Evolutionary conservation across 2,113 vertebrate species (phyloP).

Genomic region (Gnathonemus longibarbis): DNA sequence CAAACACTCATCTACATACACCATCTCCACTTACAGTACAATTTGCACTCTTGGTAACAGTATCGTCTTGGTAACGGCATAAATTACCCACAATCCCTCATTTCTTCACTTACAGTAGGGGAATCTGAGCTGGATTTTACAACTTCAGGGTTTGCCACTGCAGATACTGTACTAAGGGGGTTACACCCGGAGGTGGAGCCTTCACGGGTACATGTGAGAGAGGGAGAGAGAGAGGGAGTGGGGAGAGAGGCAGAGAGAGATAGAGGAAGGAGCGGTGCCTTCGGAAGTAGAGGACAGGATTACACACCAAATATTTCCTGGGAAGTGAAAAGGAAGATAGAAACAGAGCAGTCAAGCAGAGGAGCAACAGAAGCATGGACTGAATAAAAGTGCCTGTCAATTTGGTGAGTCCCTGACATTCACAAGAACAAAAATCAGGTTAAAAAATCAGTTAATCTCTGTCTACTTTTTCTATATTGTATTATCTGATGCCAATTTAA

Average conservation of each 20-base stretch:
- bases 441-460: not conserved
- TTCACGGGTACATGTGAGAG: slow-evolving; percentile 27
- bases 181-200: slow-evolving; percentile 54
- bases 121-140: slow-evolving; percentile 3
- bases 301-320: slow-evolving; percentile 10
- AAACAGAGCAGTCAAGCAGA: not conserved
- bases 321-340: not conserved
- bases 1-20: not conserved
- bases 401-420: not conserved
- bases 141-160: not conserved
- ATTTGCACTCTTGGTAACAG: not conserved
- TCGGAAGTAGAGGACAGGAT: not conserved
- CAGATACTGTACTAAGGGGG: slow-evolving; percentile 45
- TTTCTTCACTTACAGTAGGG: not conserved
- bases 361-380: not conserved
- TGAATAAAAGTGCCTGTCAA: not conserved
- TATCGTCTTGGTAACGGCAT: slow-evolving; percentile 7
- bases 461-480: not conserved
- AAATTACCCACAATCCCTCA: slow-evolving; percentile 7
- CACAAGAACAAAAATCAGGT: not conserved
- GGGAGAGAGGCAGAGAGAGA: not conserved
- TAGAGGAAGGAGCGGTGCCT: not conserved
- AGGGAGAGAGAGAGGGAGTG: slow-evolving; percentile 20
- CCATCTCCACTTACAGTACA: not conserved
- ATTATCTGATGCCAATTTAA: not conserved